Evolutionary conservation across 1,140 invertebrate genomes (phyloP), one percentile per base, ranked within the genome.

Genomic region (Pararge aegeria): DNA sequence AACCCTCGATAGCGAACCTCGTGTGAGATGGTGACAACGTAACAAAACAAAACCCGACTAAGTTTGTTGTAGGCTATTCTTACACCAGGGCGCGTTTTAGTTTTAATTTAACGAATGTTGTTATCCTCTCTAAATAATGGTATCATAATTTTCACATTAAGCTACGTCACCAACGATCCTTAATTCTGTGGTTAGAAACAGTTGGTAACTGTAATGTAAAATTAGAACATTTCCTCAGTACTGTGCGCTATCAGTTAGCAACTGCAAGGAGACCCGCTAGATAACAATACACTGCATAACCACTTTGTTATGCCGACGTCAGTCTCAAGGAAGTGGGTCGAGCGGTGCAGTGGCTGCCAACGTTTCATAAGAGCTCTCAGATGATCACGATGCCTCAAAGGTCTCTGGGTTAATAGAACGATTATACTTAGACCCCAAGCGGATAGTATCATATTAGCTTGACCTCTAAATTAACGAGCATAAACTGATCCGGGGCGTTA

Each of bases 381-480:
- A 4, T 46, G 42, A 46, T 46, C 42, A 20, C 42, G 42, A 46
- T 21, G 42, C 42, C 42, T 15, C 7, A 46, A 46, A 46, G 42
- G 42, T 46, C 42, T 46, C 42, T 46, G 42, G 42, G 42, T 46
- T 46, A 46, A 46, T 46, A 19, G 42, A 46, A 46, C 42, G 42
- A 46, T 46, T 20, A 46, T 46, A 46, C 42, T 46, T 46, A 10
- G 9, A 42, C 15, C 40, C 19, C 19, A 46, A 20, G 18, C 1
- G 10, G 10, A 20, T 46, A 20, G 42, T 46, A 20, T 46, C 18
- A 12, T 19, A 20, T 46, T 18, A 12, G 18, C n/a, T 34, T 34
- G 30, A n/a, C 30, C 30, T 6, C 30, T 34, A 12, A 12, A n/a
- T 34, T 27, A 27, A 27, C 27, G 5, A 7, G 27, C 27, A 5